Evolutionary conservation across 2,113 vertebrate species (phyloP).

Genomic region (Muscicapa adusta): DNA sequence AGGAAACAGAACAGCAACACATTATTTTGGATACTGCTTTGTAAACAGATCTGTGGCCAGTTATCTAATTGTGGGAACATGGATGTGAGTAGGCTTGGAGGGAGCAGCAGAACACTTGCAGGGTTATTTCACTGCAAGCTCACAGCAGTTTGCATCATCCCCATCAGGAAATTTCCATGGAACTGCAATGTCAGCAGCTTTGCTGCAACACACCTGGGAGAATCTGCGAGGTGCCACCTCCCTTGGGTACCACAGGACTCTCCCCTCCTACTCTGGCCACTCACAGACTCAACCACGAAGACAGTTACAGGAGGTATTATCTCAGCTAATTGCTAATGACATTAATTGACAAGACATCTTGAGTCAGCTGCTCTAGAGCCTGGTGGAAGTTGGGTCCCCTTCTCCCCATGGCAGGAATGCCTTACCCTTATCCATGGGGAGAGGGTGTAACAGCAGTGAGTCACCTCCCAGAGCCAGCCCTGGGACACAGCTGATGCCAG

Average conservation of each 20-base stretch:
- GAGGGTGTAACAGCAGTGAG: background rate
- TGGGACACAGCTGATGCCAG: background rate
- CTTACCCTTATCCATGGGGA: background rate
- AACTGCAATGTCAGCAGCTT: background rate
- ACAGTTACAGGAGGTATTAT: background rate
- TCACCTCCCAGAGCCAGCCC: background rate
- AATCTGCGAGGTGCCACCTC: background rate
- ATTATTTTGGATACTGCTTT: conserved; percentile 4
- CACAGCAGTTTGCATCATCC: background rate
- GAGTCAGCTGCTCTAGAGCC: background rate
- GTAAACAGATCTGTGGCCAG: background rate
- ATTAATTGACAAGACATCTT: background rate
- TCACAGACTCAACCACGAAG: background rate
- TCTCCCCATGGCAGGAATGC: background rate
- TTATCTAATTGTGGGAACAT: background rate
- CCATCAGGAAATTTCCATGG: background rate
- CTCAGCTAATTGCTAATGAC: background rate
- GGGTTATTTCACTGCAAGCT: background rate
- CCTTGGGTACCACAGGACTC: background rate
- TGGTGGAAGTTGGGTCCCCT: background rate
- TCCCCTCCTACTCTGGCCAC: background rate
- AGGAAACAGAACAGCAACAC: background rate
- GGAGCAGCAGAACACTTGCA: background rate
- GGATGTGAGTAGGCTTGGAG: background rate
- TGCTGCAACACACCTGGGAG: background rate